Conservation (phyloP, 2,888 invertebrate species). For the Tinea semifulvella region DNA sequence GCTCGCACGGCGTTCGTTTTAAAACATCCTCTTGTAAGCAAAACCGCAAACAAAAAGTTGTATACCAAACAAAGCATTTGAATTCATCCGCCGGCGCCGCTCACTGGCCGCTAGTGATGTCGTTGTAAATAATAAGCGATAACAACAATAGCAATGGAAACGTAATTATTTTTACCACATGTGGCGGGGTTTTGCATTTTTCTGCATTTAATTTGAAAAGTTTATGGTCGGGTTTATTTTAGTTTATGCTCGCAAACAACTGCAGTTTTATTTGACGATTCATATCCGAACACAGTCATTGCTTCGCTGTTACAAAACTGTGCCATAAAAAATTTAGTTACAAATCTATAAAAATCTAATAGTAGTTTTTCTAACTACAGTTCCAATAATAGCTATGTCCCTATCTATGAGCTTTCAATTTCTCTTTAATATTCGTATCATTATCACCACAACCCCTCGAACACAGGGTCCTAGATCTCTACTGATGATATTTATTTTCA, state of each 20-base stretch:
- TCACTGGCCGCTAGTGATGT: slow-evolving; percentile 7
- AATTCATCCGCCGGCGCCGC: slow-evolving; percentile 13
- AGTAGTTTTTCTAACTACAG: too few relatives aligned
- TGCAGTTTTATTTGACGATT: background rate
- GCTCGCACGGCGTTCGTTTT: slow-evolving; percentile 9
- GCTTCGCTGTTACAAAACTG: too few relatives aligned
- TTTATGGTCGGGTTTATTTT: background rate
- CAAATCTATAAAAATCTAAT: too few relatives aligned
- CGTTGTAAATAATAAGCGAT: slow-evolving; percentile 8
- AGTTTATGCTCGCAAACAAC: background rate
- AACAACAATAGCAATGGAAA: slow-evolving; percentile 5
- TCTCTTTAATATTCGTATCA: too few relatives aligned
- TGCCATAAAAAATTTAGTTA: too few relatives aligned
- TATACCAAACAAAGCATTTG: slow-evolving; percentile 15
- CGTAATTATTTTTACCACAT: slow-evolving; percentile 4
- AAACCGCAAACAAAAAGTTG: slow-evolving; percentile 14
- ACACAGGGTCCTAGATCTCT: too few relatives aligned
- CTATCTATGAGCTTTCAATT: too few relatives aligned
- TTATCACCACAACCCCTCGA: too few relatives aligned
- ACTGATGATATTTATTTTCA: too few relatives aligned
- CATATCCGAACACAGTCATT: background rate
- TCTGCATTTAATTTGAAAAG: slow-evolving; percentile 1
- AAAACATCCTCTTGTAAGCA: background rate
- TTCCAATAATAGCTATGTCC: too few relatives aligned
- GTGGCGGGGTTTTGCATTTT: slow-evolving; percentile 2